Base-by-base conservation (phyloP, 64 coral and sea anemone species). In the Actinia equina region DNA sequence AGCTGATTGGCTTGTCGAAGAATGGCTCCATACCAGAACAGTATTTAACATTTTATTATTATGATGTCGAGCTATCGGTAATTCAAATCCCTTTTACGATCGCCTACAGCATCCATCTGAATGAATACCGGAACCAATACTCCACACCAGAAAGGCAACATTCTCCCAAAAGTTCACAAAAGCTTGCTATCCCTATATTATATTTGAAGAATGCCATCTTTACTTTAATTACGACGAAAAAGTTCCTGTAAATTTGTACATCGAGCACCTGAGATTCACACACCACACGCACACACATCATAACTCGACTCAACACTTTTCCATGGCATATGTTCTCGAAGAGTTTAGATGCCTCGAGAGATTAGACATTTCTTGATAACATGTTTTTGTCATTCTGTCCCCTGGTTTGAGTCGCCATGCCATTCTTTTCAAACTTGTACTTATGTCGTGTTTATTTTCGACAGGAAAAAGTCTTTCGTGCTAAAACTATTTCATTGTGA, bases 11-110 rank as follows among this genome's bases (percentile, higher is more conserved):
- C 71, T 81, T 44, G n/a, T 22, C 56, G 41, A 89, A 44, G 71
- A 93, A 84, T 77, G 77, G 54, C 79, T 95, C 94, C 69, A 93
- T 95, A 90, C 94, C 94, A 92, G 88, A 93, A 84, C 94, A 96
- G 71, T 70, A 91, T 96, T 37, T 93, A 93, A 85, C 86, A 85
- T 92, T 95, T 92, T 46, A 88, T 95, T 89, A 84, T 92, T 86
- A 84, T 92, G 76, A 77, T 74, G 69, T 74, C 30, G 59, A 86
- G 85, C 59, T 63, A 95, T 89, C 79, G 85, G 88, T 85, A 93
- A 93, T 83, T 93, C 86, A 59, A 79, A 51, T 87, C 85, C 80
- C 78, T 85, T 88, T 88, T 88, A 74, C 84, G 88, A 86, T 87
- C 91, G 88, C 41, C 86, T 63, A 86, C 57, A 87, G 54, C 74